Base-by-base conservation (phyloP, 2,113 vertebrate species). In the Phrynosoma platyrhinos region DNA sequence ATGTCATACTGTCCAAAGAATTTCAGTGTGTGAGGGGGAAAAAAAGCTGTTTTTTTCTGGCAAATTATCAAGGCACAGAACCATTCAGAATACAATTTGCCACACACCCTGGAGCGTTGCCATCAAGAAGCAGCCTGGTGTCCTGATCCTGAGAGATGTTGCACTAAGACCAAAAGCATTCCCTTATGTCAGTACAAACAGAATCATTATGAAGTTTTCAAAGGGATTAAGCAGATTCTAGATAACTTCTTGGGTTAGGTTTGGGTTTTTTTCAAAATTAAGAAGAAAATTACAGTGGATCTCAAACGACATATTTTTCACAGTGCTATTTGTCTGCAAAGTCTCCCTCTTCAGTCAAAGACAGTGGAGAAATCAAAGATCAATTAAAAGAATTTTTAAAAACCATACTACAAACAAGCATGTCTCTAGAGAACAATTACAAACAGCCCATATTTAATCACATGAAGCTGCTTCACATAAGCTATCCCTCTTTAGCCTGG, bases 31-130 rank as follows among this genome's bases (percentile, higher is more conserved):
- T 42, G 52, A 53, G 53, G n/a, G n/a, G n/a, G 18, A 66, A 18
- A 62, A 36, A 82, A 42, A 74, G 86, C 74, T 76, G 47, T 7
- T 7, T 25, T 30, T 32, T 66, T 21, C 27, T 87, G 68, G 30
- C n/a, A 79, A 80, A 80, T 36, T 32, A 9, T 40, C 27, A 85
- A 77, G 32, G 58, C 36, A 76, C 6, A 87, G 68, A 87, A 30
- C 52, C 36, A 58, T 30, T 86, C 66, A 12, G 64, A 79, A n/a
- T 68, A 80, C 68, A 87, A 81, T n/a, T 32, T 87, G 58, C 13
- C 58, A 20, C 66, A 42, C 25, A 9, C 20, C n/a, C 47, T 87
- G 53, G 68, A 62, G 58, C 64, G 9, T 62, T 40, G 14, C 72
- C 66, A 32, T 75, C 58, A 16, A 23, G 10, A 27, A 79, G 32